Conservation (phyloP, 1,140 invertebrate species). For the Euura lappo region DNA sequence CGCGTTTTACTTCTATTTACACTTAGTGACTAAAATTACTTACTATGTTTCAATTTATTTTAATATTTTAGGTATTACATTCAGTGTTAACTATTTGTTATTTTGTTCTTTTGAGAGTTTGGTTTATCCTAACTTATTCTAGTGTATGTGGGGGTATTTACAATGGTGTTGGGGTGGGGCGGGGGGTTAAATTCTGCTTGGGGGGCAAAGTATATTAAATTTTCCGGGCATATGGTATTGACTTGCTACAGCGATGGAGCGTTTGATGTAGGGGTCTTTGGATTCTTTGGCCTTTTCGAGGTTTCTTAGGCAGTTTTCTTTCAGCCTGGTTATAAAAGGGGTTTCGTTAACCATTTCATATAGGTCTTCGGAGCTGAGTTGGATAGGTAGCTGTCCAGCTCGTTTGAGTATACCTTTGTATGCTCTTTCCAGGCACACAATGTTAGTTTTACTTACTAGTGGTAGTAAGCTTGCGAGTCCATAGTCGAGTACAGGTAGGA, state of each 20-base stretch:
- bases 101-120: neutral
- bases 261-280: neutral
- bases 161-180: neutral
- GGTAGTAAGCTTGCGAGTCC: slow-evolving; percentile 7
- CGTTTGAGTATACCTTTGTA: slow-evolving; percentile 15
- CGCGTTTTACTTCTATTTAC: too few species aligned
- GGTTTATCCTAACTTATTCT: neutral
- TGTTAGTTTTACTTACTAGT: slow-evolving; percentile 13
- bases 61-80: neutral
- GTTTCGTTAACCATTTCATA: slow-evolving; percentile 13
- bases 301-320: slow-evolving; percentile 18
- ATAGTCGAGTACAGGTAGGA: slow-evolving; percentile 9
- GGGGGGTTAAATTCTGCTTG: neutral
- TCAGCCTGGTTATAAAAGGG: slow-evolving; percentile 36
- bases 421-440: slow-evolving; percentile 13
- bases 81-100: neutral
- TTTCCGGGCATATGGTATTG: neutral
- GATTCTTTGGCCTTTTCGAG: neutral
- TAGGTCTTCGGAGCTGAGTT: neutral
- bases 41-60: too few species aligned
- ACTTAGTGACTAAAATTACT: too few species aligned
- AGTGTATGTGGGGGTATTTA: neutral
- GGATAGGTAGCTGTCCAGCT: slow-evolving; percentile 14
- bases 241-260: neutral
- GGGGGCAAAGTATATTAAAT: neutral